Evolutionary conservation across 2,888 invertebrate genomes (phyloP).

Genomic region (Chorisops tibialis): DNA sequence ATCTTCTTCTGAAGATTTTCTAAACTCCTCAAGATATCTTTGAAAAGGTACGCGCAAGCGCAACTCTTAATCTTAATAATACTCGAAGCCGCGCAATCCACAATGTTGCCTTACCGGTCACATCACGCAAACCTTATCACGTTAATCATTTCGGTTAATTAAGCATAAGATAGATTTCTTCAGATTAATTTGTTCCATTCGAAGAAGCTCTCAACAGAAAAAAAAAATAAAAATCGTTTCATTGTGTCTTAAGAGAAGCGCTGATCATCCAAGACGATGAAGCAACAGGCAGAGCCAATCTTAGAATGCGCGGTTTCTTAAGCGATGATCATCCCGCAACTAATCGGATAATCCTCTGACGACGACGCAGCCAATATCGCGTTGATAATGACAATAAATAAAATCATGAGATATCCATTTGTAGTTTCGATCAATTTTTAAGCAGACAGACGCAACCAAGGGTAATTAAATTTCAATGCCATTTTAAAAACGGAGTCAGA

Average conservation of each 20-base stretch:
- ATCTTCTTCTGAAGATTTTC: too few relatives aligned
- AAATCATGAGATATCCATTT: constrained; percentile 11
- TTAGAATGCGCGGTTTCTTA: too few relatives aligned
- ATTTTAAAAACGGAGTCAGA: neutral
- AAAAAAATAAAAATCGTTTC: too few relatives aligned
- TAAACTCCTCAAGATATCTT: neutral
- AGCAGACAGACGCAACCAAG: neutral
- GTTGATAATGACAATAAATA: constrained; percentile 32
- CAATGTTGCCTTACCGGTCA: constrained; percentile 11
- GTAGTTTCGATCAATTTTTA: neutral
- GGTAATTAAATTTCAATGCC: constrained; percentile 13
- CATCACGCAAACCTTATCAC: constrained; percentile 33
- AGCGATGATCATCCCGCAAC: too few relatives aligned
- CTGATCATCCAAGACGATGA: too few relatives aligned
- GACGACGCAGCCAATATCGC: constrained; percentile 23
- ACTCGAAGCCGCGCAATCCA: too few relatives aligned
- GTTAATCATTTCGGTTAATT: constrained; percentile 31
- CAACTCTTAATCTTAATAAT: constrained; percentile 3
- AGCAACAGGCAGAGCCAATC: too few relatives aligned
- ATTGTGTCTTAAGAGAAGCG: too few relatives aligned
- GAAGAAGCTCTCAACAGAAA: neutral
- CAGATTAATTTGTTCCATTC: constrained; percentile 27
- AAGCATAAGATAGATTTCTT: constrained; percentile 30
- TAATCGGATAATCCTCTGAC: neutral
- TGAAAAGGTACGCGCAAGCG: neutral